These are phyloP conservation scores for Entomobrya multifasciata DNA, from an alignment of 2,888 invertebrate species.

Conservation along the genomic window DNA sequence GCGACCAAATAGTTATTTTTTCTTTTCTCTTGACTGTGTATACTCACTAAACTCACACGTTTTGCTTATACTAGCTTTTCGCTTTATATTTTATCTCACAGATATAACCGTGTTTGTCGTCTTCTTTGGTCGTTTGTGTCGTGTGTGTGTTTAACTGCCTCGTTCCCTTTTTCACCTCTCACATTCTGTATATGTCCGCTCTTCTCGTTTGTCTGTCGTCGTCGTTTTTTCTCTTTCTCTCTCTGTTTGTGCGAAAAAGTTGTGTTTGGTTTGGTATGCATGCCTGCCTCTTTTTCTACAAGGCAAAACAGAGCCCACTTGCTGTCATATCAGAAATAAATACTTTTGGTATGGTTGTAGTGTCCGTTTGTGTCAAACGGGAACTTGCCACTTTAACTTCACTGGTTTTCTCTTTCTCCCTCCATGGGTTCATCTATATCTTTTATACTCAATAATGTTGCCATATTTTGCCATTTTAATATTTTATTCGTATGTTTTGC, in stretches of 20 bases:
- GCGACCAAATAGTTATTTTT: constrained; percentile 59
- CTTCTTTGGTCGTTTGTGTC: constrained; percentile 27
- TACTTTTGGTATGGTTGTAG: constrained; percentile 1
- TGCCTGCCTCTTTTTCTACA: constrained; percentile 21
- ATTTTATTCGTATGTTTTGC: constrained; percentile 25
- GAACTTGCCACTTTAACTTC: constrained; percentile 58
- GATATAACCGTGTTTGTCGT: neutral
- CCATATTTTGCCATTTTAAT: constrained; percentile 40
- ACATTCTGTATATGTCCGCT: neutral
- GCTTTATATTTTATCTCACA: neutral
- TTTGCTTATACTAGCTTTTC: neutral
- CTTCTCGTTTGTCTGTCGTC: constrained; percentile 35
- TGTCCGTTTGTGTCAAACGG: constrained; percentile 57
- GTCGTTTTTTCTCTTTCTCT: neutral
- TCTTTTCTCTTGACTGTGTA: neutral
- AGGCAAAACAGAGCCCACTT: constrained; percentile 3
- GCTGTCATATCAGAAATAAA: neutral
- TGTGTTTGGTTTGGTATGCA: constrained; percentile 36
- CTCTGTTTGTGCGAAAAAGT: constrained; percentile 34
- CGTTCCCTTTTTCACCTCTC: constrained; percentile 1
- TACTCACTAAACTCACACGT: neutral
- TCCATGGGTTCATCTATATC: constrained; percentile 2
- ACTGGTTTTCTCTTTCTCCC: constrained; percentile 1
- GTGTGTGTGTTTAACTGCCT: constrained; percentile 24
- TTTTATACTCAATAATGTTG: constrained; percentile 28